Evolutionary conservation across 2,888 invertebrate species (phyloP).

Genomic region (Plemyria rubiginata): DNA sequence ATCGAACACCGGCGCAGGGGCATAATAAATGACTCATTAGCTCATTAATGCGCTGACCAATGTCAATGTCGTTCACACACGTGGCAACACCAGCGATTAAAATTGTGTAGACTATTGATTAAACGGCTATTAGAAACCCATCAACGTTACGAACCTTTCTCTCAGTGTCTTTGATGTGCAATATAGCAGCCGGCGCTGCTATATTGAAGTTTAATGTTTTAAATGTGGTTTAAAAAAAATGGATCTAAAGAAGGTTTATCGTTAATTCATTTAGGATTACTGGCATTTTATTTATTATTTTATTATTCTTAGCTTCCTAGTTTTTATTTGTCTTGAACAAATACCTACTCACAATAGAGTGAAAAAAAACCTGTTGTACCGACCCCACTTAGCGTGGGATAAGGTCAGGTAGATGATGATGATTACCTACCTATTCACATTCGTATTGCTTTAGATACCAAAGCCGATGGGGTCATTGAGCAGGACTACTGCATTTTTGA

Average conservation of each 20-base stretch:
- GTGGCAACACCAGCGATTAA: slow-evolving; percentile 36
- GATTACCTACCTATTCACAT: no score
- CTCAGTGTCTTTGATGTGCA: slow-evolving; percentile 25
- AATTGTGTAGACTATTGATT: slow-evolving; percentile 47
- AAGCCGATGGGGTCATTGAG: no score
- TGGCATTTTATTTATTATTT: not conserved
- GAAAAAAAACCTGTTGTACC: no score
- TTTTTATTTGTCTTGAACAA: not conserved
- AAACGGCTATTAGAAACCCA: slow-evolving; percentile 29
- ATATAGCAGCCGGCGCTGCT: slow-evolving; percentile 11
- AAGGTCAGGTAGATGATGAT: no score
- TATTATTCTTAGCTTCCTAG: not conserved
- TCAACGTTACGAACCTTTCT: slow-evolving; percentile 33
- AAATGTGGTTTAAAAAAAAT: not conserved
- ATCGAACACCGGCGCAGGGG: slow-evolving; percentile 38
- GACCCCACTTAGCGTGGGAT: no score
- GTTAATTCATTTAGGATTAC: not conserved
- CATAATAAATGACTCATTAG: slow-evolving; percentile 56
- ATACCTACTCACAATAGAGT: no score
- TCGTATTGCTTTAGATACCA: no score
- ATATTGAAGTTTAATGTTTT: slow-evolving; percentile 17
- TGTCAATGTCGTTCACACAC: slow-evolving; percentile 62
- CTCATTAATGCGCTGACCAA: slow-evolving; percentile 59
- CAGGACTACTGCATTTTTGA: no score
- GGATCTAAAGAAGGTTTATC: not conserved